phyloP scores from a whole-genome alignment of 2,113 vertebrate genomes.

The Vombatus ursinus region DNA sequence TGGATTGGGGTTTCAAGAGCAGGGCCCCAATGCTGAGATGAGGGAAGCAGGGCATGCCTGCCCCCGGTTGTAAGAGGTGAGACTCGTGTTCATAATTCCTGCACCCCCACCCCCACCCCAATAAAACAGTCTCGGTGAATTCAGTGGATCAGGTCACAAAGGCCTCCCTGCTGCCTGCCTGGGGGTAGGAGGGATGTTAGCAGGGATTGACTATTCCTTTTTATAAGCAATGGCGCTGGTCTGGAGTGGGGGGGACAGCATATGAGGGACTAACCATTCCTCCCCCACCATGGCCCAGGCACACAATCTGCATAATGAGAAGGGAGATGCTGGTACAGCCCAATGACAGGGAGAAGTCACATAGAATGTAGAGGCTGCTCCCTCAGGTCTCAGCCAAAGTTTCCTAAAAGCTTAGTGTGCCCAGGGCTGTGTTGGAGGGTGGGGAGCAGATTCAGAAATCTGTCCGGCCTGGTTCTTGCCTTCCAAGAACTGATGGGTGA shows the following conservation, averaged over 20 bases:
- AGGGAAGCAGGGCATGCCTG: not conserved
- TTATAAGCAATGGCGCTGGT: not conserved
- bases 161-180: no score
- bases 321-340: not conserved
- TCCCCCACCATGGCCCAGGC: not conserved
- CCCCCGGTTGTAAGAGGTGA: not conserved
- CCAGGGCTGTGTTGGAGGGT: not conserved
- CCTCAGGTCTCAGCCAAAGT: not conserved
- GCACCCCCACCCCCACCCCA: not conserved
- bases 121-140: not conserved
- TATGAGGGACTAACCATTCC: no score
- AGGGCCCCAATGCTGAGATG: not conserved
- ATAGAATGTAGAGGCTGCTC: not conserved
- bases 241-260: not conserved
- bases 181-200: not conserved
- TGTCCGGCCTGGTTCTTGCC: not conserved
- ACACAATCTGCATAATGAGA: not conserved
- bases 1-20: not conserved
- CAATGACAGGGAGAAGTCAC: not conserved
- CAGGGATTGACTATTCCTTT: not conserved
- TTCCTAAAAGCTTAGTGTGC: not conserved
- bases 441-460: not conserved
- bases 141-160: not conserved
- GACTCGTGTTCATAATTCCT: not conserved
- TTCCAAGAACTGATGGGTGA: not conserved